These are phyloP conservation scores for Heliconius eleuchia DNA, from an alignment of 1,140 invertebrate species.

Conservation along the genomic window DNA sequence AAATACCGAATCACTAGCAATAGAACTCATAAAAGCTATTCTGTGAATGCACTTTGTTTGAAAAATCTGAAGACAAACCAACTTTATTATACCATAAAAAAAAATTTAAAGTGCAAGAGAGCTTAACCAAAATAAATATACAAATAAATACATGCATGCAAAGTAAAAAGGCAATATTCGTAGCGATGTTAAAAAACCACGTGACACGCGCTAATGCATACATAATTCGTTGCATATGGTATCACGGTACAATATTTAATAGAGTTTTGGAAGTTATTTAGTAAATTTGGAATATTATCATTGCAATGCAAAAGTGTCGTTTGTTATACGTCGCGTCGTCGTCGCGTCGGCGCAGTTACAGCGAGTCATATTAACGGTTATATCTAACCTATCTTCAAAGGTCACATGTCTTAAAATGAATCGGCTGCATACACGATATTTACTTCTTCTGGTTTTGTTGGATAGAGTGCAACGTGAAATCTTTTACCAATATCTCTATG, in stretches of 20 bases:
- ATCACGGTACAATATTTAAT: background rate
- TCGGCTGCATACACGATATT: background rate
- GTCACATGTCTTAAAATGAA: background rate
- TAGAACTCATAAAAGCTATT: background rate
- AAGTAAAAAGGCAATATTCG: background rate
- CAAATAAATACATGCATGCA: background rate
- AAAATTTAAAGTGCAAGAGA: no score
- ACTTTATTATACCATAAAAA: background rate
- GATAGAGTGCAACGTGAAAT: background rate
- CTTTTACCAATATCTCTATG: no score
- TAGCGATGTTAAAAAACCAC: background rate
- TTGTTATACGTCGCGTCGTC: background rate
- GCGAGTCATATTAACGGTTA: background rate
- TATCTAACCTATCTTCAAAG: background rate
- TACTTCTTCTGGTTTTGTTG: background rate
- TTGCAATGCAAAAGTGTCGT: background rate
- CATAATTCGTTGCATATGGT: background rate
- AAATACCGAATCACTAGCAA: background rate
- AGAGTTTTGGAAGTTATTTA: background rate
- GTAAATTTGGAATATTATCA: background rate
- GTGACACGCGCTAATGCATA: constrained; percentile 2
- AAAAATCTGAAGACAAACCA: background rate
- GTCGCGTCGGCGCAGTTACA: background rate
- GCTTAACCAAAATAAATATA: background rate
- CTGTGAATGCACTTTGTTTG: background rate